A percentile compares a stretch with the other conserved stretches of the same genome.
Conservation (phyloP, 2,113 vertebrate species). For the Rhagologus leucostigma region DNA sequence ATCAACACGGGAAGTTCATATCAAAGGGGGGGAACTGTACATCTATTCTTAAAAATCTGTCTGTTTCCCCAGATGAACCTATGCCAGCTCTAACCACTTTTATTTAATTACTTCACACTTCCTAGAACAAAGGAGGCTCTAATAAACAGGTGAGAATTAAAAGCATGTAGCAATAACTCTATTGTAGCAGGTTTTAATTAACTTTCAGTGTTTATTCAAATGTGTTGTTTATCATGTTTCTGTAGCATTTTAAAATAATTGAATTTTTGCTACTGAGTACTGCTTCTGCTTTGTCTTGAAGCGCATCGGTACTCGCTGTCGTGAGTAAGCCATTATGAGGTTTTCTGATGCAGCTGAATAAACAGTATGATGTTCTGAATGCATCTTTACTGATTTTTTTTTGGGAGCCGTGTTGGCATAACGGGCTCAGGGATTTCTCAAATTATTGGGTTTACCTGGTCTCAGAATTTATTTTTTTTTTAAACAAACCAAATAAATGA, state of each 20-base stretch:
- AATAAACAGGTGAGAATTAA: slow-evolving; percentile 1
- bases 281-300: not conserved
- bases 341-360: not conserved
- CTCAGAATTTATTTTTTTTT: not conserved
- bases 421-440: not conserved
- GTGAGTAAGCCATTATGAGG: not conserved
- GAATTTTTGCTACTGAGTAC: not conserved
- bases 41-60: not conserved
- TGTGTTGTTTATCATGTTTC: not conserved
- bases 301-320: not conserved
- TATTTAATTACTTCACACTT: not conserved
- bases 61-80: not conserved
- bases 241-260: not conserved
- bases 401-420: not conserved
- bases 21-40: not conserved
- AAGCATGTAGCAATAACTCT: not conserved
- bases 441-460: not conserved
- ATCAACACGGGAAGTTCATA: not conserved
- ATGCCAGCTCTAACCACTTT: not conserved
- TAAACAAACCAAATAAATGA: not conserved
- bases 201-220: not conserved
- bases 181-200: not conserved
- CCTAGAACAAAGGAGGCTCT: not conserved
- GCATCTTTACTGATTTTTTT: not conserved
- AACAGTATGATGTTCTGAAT: not conserved